A percentile compares a stretch with the other conserved stretches of the same genome.
Evolutionary conservation across 2,888 invertebrate genomes (phyloP).

Genomic region (Orchesella flavescens): DNA sequence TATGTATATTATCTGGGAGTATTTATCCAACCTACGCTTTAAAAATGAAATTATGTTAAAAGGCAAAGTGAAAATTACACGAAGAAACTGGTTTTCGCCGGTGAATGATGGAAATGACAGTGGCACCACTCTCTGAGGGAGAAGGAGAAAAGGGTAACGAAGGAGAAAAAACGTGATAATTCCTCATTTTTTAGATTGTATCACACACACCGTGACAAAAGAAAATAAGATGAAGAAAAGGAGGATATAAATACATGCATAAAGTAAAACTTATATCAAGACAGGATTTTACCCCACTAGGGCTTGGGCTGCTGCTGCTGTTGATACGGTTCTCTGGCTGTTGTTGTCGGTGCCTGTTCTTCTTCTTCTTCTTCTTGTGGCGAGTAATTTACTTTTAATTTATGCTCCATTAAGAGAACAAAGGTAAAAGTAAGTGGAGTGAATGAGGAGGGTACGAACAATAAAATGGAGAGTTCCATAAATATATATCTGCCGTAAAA

Average conservation of each 20-base stretch:
- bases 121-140: conserved; percentile 45
- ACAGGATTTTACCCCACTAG: background rate
- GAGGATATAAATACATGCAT: background rate
- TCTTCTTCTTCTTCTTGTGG: conserved; percentile 40
- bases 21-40: too few species aligned
- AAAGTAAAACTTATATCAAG: background rate
- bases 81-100: conserved; percentile 1
- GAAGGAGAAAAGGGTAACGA: conserved; percentile 46
- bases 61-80: background rate
- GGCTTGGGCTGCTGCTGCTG: conserved; percentile 30
- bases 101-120: conserved; percentile 52
- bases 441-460: conserved; percentile 51
- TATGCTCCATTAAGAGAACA: conserved; percentile 61
- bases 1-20: too few species aligned
- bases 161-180: conserved; percentile 60
- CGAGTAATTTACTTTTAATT: conserved; percentile 61
- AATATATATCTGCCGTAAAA: conserved; percentile 23
- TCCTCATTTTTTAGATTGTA: conserved; percentile 56
- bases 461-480: conserved; percentile 25
- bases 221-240: background rate
- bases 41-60: too few species aligned
- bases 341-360: conserved; percentile 26
- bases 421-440: conserved; percentile 60
- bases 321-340: conserved; percentile 21
- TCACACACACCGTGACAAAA: conserved; percentile 36